Evolutionary conservation across 2,797 vertebrate genomes (phyloP).

Genomic region (Microtus agrestis): DNA sequence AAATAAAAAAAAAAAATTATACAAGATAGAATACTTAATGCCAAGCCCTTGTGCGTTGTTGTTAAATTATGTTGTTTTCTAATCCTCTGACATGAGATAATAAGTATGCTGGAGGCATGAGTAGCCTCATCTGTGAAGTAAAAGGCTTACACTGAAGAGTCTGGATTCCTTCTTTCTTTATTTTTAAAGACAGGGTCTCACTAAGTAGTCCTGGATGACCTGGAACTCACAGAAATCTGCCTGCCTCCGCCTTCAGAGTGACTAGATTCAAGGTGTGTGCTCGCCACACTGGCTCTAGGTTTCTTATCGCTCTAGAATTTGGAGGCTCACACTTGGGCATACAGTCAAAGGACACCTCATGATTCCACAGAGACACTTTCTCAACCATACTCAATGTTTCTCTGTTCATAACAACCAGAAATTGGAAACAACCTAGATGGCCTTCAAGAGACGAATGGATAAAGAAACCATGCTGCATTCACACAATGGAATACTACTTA

Average conservation of each 20-base stretch:
- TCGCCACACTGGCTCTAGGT: neutral
- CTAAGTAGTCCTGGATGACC: neutral
- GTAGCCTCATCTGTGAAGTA: neutral
- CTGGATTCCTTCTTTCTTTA: neutral
- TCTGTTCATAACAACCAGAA: neutral
- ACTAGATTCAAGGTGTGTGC: neutral
- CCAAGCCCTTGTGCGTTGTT: neutral
- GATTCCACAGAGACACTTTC: neutral
- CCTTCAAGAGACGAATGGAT: neutral
- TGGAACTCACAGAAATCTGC: neutral
- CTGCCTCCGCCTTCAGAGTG: neutral
- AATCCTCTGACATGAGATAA: neutral
- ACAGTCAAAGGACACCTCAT: neutral
- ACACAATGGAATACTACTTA: neutral
- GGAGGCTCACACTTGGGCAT: neutral
- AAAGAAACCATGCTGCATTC: neutral
- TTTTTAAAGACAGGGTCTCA: neutral
- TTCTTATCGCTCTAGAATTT: slow-evolving; percentile 34
- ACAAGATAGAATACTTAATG: neutral
- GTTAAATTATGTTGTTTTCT: slow-evolving; percentile 33
- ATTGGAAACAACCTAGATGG: neutral
- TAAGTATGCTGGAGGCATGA: neutral
- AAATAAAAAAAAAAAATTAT: neutral
- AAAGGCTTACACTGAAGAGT: neutral
- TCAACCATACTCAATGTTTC: neutral